These are phyloP conservation scores for Salarias fasciatus DNA, from an alignment of 2,797 vertebrate genomes.

Conservation along the genomic window DNA sequence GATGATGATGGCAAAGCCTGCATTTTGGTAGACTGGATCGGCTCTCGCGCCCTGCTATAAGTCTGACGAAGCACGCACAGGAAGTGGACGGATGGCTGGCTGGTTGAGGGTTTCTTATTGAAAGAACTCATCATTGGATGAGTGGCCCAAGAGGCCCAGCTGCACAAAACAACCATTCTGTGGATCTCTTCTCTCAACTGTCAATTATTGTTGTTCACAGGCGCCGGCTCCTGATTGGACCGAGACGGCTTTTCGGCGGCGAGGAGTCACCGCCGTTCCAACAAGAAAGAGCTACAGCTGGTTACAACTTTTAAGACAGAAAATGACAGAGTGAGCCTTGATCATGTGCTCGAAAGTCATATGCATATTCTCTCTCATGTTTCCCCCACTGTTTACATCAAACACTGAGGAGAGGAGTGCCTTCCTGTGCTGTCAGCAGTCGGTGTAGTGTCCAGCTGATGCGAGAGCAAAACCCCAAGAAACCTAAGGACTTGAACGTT, in stretches of 20 bases:
- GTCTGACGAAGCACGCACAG: no score
- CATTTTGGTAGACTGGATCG: no score
- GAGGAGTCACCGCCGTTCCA: not conserved
- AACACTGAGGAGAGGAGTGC: not conserved
- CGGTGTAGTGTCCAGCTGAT: slow-evolving; percentile 10
- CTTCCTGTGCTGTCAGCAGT: slow-evolving; percentile 16
- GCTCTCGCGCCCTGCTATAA: no score
- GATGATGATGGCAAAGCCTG: no score
- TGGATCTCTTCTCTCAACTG: not conserved
- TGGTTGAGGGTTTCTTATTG: no score
- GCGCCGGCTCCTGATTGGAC: not conserved
- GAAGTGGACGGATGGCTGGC: no score
- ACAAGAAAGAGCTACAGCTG: not conserved
- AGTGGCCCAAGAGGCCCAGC: no score
- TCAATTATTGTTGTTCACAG: not conserved
- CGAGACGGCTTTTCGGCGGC: not conserved
- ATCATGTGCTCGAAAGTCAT: not conserved
- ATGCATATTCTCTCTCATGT: slow-evolving; percentile 2
- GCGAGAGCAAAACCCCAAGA: not conserved
- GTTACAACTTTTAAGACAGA: not conserved
- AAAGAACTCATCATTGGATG: no score
- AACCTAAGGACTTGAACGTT: slow-evolving; percentile 4
- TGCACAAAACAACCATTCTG: no score
- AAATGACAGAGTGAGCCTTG: not conserved
- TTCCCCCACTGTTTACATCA: not conserved